Percentiles rank a stretch among this genome's conserved stretches.
Conservation (phyloP, 2,888 invertebrate genomes). For the Oscheius myriophilus region DNA sequence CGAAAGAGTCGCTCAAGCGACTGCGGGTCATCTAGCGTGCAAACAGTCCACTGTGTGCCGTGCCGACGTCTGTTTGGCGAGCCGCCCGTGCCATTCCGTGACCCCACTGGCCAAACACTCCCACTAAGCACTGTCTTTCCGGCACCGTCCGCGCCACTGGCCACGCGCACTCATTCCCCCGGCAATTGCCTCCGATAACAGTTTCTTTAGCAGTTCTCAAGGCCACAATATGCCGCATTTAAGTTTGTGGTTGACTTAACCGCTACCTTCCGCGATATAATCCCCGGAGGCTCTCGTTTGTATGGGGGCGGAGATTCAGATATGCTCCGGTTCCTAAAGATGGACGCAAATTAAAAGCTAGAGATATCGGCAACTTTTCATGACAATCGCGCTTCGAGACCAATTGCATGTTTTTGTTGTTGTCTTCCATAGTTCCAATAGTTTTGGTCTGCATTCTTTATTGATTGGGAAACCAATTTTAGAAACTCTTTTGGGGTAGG, state of each 20-base stretch:
- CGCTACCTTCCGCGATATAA: no score
- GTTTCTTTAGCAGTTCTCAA: not conserved
- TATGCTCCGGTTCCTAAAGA: no score
- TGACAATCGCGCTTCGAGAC: no score
- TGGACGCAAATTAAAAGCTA: no score
- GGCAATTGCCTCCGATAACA: not conserved
- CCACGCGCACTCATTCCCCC: not conserved
- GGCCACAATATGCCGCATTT: not conserved
- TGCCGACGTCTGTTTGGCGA: conserved; percentile 27
- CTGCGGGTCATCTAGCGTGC: conserved; percentile 28
- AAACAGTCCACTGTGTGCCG: conserved; percentile 34
- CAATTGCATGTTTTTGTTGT: no score
- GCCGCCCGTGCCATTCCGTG: conserved; percentile 35
- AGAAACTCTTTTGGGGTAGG: no score
- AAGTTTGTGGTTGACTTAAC: not conserved
- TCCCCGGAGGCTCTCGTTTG: no score
- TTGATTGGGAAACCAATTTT: no score
- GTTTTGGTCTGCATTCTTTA: no score
- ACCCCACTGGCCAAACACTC: conserved; percentile 28
- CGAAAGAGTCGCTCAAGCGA: conserved; percentile 1
- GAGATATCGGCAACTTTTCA: no score
- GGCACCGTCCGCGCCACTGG: conserved; percentile 5
- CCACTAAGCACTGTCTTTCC: conserved; percentile 27
- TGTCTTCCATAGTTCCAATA: no score
- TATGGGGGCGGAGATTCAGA: no score